Evolutionary conservation across 1,140 invertebrate genomes (phyloP), one percentile per base, ranked within the genome.

Genomic region (Anagrus nilaparvatae): DNA sequence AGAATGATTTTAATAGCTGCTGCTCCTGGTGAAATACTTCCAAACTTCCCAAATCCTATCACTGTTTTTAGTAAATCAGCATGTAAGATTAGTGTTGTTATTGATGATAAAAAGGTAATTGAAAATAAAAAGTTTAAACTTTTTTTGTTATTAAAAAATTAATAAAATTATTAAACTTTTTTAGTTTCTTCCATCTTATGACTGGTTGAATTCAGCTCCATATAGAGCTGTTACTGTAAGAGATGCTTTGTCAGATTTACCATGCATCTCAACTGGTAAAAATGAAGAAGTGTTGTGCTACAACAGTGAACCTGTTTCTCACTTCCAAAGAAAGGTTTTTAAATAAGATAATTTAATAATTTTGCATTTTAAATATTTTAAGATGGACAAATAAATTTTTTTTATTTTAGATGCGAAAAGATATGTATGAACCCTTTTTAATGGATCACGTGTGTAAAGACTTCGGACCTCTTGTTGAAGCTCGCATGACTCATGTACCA

Each of bases 391-490:
- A 37, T 14, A 30, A 10, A 30, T 30, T 30, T n/a, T 30, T 10
- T n/a, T 30, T 16, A 18, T 38, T 31, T 55, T 54, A 45, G 29
- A 21, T 29, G 19, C 24, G 19, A 3, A 46, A 79, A 65, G 72
- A 25, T 14, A 24, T 33, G n/a, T 3, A 8, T 13, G 17, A 43
- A 72, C 71, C 31, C 70, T 77, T 37, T 69, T 72, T 87, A 7
- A 63, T 70, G 8, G 86, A 91, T 63, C 87, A 92, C 52, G 78
- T 88, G 44, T 90, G 84, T 54, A 91, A 90, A 61, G 80, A 87
- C 45, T 85, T 91, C 82, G 77, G 78, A 25, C 72, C 82, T 2
- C 59, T 91, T 12, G 81, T 87, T 3, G 78, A 81, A 55, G 82
- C 82, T 3, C 70, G 87, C 30, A 88, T 92, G 49, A 64, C 70